These are phyloP conservation scores for Acanthisitta chloris DNA, from an alignment of 2,113 vertebrate species.

Conservation along the genomic window DNA sequence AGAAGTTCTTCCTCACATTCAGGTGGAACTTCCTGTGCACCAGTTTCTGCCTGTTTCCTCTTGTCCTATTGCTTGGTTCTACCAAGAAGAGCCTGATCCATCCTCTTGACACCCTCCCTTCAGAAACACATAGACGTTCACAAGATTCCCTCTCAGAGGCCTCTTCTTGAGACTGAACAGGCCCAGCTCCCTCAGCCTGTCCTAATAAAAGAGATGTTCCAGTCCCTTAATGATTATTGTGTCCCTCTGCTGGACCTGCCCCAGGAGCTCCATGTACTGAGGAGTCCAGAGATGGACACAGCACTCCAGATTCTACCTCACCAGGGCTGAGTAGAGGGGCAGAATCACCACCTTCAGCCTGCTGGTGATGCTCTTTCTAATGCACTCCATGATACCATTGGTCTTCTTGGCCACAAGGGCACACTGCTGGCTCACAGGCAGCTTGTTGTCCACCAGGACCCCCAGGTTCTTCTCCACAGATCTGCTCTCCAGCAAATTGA, in stretches of 20 bases:
- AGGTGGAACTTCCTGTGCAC: background rate
- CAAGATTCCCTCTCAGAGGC: background rate
- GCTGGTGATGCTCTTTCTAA: background rate
- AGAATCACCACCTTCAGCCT: background rate
- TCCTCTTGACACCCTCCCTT: background rate
- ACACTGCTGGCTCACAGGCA: background rate
- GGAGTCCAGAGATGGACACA: background rate
- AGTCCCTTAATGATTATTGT: rapidly evolving
- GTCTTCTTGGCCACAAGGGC: background rate
- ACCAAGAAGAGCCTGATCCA: background rate
- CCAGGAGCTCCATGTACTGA: background rate
- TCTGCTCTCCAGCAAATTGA: background rate
- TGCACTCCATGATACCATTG: background rate
- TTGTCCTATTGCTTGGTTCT: rapidly evolving
- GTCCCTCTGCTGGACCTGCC: background rate
- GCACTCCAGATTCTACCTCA: background rate
- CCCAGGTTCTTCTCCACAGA: background rate
- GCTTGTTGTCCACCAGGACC: background rate
- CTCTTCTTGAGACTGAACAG: background rate
- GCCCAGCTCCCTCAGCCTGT: background rate
- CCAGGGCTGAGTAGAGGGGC: background rate
- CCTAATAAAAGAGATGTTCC: background rate
- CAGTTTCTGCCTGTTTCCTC: rapidly evolving
- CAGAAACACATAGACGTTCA: background rate
- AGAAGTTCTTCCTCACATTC: background rate